phyloP scores from a whole-genome alignment of 2,888 invertebrate genomes.

The Caenorhabditis sp. region DNA sequence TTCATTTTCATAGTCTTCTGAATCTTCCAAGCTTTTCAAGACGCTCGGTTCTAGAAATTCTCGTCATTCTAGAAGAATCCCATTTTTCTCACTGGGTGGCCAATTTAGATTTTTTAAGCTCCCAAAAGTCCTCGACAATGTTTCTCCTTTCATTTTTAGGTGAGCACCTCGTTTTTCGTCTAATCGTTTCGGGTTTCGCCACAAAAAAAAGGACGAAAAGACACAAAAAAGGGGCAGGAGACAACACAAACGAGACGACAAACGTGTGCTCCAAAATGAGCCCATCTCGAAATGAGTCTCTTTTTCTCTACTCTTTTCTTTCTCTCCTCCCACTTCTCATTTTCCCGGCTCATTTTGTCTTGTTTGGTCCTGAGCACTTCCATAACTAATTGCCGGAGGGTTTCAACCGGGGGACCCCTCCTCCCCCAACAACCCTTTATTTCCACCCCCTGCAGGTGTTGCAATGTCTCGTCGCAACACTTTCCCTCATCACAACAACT shows the following conservation, averaged over 20 bases:
- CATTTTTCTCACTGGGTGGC: neutral
- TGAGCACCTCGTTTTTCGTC: constrained; percentile 32
- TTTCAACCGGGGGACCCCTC: constrained; percentile 18
- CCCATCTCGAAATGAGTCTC: constrained; percentile 55
- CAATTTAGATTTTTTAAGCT: neutral
- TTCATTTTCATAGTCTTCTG: neutral
- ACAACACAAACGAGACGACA: constrained; percentile 40
- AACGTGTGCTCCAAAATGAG: constrained; percentile 57
- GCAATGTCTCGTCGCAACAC: constrained; percentile 30
- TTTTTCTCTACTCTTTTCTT: constrained; percentile 28
- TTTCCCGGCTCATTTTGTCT: constrained; percentile 38
- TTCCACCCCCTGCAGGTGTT: constrained; percentile 25
- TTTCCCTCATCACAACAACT: constrained; percentile 42
- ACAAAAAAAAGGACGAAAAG: constrained; percentile 13
- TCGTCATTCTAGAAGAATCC: too few relatives aligned
- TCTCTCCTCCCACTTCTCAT: constrained; percentile 15
- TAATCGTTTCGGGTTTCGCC: constrained; percentile 61
- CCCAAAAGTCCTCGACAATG: neutral
- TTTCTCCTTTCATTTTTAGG: neutral
- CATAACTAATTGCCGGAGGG: constrained; percentile 49
- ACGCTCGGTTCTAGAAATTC: too few relatives aligned
- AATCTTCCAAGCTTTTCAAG: too few relatives aligned
- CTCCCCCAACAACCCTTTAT: neutral
- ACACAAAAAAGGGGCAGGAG: constrained; percentile 23
- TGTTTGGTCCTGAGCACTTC: constrained; percentile 39